A percentile compares a stretch with the other conserved stretches of the same genome.
These are phyloP conservation scores for Stratiolaelaps scimitus DNA, from an alignment of 1,140 invertebrate genomes.

Conservation along the genomic window DNA sequence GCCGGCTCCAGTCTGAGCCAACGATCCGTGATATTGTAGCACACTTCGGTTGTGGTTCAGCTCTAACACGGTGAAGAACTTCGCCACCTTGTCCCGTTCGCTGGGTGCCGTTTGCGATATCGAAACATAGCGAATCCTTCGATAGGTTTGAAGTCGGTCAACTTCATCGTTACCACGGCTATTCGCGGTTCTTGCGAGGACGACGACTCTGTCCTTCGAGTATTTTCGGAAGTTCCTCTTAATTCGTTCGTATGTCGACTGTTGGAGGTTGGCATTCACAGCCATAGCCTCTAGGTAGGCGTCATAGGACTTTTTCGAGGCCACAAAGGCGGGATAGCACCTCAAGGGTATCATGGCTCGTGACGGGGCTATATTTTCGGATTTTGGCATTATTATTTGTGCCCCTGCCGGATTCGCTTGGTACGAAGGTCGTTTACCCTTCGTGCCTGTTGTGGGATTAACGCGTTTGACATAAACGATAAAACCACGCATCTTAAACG, in stretches of 20 bases:
- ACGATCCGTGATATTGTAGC: background rate
- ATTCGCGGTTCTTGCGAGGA: background rate
- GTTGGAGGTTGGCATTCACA: background rate
- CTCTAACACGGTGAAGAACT: background rate
- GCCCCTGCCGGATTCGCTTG: too few species aligned
- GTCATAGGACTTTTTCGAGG: background rate
- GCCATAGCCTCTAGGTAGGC: background rate
- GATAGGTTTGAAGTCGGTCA: slow-evolving; percentile 8
- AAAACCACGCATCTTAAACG: too few species aligned
- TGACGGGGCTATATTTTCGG: background rate
- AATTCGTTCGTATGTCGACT: background rate
- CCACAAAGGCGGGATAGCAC: background rate
- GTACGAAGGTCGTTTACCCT: too few species aligned
- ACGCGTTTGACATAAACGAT: too few species aligned
- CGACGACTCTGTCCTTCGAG: background rate
- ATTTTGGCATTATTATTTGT: too few species aligned
- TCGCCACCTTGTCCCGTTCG: background rate
- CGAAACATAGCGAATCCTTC: background rate
- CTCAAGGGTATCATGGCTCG: background rate
- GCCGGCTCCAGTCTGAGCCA: too few species aligned
- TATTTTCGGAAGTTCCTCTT: background rate
- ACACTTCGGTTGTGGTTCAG: background rate
- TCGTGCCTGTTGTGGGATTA: too few species aligned
- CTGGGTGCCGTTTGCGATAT: background rate
- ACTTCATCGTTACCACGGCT: background rate